Percentiles rank a stretch among this genome's conserved stretches.
phyloP scores from a whole-genome alignment of 2,888 invertebrate genomes.

The Agrochola lychnidis region DNA sequence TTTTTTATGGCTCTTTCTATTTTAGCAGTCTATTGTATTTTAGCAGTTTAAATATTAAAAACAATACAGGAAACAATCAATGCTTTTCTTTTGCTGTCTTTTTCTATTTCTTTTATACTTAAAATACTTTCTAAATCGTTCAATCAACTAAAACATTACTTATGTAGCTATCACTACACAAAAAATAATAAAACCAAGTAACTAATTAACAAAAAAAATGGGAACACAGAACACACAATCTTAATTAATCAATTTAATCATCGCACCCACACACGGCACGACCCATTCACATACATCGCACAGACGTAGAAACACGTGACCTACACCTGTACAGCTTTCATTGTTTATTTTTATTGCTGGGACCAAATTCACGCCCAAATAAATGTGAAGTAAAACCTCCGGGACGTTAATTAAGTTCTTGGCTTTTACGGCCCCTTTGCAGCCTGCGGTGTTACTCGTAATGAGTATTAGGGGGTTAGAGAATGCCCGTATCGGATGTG shows the following conservation, averaged over 20 bases:
- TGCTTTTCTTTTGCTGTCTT: not conserved
- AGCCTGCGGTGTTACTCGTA: conserved; percentile 75
- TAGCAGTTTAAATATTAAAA: too few species aligned
- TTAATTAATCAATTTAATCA: conserved; percentile 61
- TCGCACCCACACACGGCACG: conserved; percentile 29
- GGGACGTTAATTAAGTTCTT: conserved; percentile 87
- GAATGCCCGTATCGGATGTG: conserved; percentile 70
- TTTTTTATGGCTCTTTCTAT: too few species aligned
- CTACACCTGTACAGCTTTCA: conserved; percentile 72
- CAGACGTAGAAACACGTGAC: conserved; percentile 53
- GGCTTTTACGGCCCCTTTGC: conserved; percentile 80
- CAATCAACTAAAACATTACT: not conserved
- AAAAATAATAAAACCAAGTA: conserved; percentile 22
- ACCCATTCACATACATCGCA: conserved; percentile 27
- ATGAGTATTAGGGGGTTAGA: conserved; percentile 77
- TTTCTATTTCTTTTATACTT: not conserved
- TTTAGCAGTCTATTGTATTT: too few species aligned
- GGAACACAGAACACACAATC: conserved; percentile 43
- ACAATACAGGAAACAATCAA: not conserved
- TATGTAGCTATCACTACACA: conserved; percentile 6
- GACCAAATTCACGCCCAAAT: conserved; percentile 86
- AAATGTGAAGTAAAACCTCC: conserved; percentile 81
- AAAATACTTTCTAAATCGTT: not conserved
- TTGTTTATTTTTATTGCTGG: conserved; percentile 86
- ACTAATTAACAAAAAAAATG: conserved; percentile 29